Conservation (phyloP, 2,113 vertebrate genomes). For the Actenoides hombroni region DNA sequence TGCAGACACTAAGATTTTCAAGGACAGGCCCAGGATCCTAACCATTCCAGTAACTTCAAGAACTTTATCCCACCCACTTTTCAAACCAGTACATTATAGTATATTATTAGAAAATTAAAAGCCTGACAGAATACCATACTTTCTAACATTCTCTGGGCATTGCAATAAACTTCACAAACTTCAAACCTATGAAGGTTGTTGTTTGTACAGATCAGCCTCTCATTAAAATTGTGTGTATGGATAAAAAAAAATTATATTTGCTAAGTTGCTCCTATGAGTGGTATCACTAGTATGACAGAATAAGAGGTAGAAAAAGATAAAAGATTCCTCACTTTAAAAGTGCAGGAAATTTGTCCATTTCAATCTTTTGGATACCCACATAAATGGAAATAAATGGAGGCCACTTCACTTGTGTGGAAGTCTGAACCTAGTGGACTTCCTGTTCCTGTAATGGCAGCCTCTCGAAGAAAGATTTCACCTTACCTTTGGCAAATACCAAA, state of each 20-base stretch:
- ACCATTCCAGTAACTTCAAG: neutral
- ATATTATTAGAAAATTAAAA: neutral
- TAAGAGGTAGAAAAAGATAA: neutral
- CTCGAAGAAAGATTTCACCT: neutral
- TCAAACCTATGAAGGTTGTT: neutral
- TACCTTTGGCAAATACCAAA: neutral
- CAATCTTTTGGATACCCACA: neutral
- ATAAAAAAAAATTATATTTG: neutral
- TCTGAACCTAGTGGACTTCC: neutral
- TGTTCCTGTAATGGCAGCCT: neutral
- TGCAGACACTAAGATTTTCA: neutral
- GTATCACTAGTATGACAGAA: neutral
- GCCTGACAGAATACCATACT: neutral
- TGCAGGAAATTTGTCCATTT: neutral
- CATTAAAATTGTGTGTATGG: neutral
- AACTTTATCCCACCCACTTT: neutral
- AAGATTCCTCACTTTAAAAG: neutral
- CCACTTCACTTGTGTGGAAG: neutral
- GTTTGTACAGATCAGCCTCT: neutral
- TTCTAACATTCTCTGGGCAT: neutral
- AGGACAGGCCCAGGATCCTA: neutral
- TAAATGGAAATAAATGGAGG: neutral
- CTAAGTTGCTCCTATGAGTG: neutral
- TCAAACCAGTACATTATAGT: neutral
- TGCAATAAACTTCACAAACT: neutral